Base-by-base conservation (phyloP, 2,797 vertebrate genomes). In the Microctenopoma stevenorrisi region DNA sequence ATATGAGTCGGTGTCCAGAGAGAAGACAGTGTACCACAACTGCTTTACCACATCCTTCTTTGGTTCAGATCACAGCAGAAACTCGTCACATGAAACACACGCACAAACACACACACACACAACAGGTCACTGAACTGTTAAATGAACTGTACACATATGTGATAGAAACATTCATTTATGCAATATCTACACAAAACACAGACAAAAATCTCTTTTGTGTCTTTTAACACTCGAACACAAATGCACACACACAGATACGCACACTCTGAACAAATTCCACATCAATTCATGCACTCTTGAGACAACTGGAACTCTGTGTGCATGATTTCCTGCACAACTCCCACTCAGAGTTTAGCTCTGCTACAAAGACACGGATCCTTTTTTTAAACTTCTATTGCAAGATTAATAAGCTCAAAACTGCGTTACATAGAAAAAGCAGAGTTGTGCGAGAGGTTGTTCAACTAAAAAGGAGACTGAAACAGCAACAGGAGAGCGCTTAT, bases 401-500 rank as follows among this genome's bases (percentile, higher is more conserved):
- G 72, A 89, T 86, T 86, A 84, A 89, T 87, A 85, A 91, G 79
- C 75, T 79, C 82, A 80, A 76, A 67, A 78, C 35, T 64, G 68
- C 40, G 69, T 72, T 76, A 68, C 79, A 86, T 77, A 76, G 73
- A 85, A 84, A 76, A 86, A 87, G 84, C 78, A 88, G 76, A 74
- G 56, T 67, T 38, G 50, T 30, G 47, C 37, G 22, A 35, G 40
- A 81, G 62, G 57, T 33, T 43, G 38, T 59, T 46, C 74, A 68
- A 83, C 54, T 54, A 62, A 72, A 22, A 51, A 46, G 13, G 65
- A 60, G 71, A 74, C 43, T 40, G 56, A 54, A 63, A 69, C 50
- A 63, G 53, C 64, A 64, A 72, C 57, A 67, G 25, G 60, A 66
- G 64, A 68, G 60, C 56, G 51, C 66, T 76, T 35, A 54, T 72